Evolutionary conservation across 2,888 invertebrate species (phyloP).

Genomic region (Neria commutata): DNA sequence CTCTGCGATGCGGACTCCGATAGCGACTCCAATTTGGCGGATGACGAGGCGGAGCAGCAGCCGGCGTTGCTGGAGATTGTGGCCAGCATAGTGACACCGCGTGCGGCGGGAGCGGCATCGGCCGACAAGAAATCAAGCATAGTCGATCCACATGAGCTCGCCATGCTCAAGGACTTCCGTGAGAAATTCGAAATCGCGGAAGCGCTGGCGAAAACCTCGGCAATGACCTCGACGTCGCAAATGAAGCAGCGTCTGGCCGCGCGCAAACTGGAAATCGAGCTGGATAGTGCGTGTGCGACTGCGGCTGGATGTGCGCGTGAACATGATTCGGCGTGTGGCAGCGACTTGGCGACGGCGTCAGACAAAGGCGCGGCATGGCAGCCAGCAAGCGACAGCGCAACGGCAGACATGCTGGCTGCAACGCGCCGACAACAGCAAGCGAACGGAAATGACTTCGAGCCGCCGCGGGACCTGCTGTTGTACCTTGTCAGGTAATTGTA

Average conservation of each 20-base stretch:
- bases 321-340: slow-evolving; percentile 1
- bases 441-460: slow-evolving; percentile 62
- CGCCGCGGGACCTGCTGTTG: slow-evolving; percentile 68
- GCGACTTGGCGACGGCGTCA: slow-evolving; percentile 28
- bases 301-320: slow-evolving; percentile 14
- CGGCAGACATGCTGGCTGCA: slow-evolving; percentile 36
- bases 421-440: too few relatives aligned
- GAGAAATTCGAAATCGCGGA: slow-evolving; percentile 66
- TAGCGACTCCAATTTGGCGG: slow-evolving; percentile 27
- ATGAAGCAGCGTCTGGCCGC: slow-evolving; percentile 66
- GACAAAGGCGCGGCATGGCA: slow-evolving; percentile 13
- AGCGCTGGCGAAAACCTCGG: slow-evolving; percentile 66
- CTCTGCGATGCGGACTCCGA: slow-evolving; percentile 21
- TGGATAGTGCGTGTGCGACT: slow-evolving; percentile 45
- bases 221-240: slow-evolving; percentile 66
- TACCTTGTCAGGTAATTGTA: slow-evolving; percentile 69
- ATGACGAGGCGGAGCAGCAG: slow-evolving; percentile 23
- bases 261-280: slow-evolving; percentile 65
- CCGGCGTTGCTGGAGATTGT: slow-evolving; percentile 24
- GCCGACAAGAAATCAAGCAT: neutral
- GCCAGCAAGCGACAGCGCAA: slow-evolving; percentile 33
- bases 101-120: slow-evolving; percentile 1
- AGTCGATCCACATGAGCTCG: slow-evolving; percentile 37
- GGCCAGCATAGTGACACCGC: slow-evolving; percentile 17
- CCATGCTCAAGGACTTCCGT: slow-evolving; percentile 54